phyloP scores from a whole-genome alignment of 2,113 vertebrate genomes.

The Acrocephalus kingi region DNA sequence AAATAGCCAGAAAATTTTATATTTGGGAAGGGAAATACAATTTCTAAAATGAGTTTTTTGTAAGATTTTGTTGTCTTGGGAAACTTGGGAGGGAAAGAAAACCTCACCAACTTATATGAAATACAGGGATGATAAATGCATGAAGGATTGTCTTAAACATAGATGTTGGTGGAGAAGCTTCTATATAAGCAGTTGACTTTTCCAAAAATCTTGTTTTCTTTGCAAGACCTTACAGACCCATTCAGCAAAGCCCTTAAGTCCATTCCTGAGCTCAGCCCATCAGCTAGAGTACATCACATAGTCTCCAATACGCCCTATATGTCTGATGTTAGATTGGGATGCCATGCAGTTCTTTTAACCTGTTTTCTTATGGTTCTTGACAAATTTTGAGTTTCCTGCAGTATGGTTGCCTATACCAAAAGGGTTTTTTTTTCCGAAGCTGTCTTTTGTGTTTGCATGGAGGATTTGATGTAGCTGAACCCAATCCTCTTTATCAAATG shows the following conservation, averaged over 20 bases:
- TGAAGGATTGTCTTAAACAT: not conserved
- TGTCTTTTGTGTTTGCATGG: not conserved
- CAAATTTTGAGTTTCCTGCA: not conserved
- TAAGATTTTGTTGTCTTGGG: not conserved
- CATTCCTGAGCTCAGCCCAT: not conserved
- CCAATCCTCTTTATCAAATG: not conserved
- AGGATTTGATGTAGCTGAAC: slow-evolving; percentile 20
- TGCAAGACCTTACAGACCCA: not conserved
- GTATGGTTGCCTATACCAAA: not conserved
- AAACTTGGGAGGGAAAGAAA: not conserved
- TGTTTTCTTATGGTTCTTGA: not conserved
- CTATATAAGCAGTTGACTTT: not conserved
- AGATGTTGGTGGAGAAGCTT: not conserved
- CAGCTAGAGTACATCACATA: rapidly evolving
- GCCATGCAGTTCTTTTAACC: not conserved
- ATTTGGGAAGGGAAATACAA: not conserved
- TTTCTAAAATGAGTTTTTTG: not conserved
- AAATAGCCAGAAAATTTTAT: not conserved
- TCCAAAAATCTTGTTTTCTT: not conserved
- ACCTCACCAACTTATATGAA: not conserved
- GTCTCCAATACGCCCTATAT: not conserved
- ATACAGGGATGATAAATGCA: not conserved
- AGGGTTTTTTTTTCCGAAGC: not conserved
- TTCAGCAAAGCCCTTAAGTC: not conserved
- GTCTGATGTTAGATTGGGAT: not conserved